Evolutionary conservation across 2,797 vertebrate genomes (phyloP), one percentile per base, ranked within the genome.

Genomic region (Aulostomus chinensis): DNA sequence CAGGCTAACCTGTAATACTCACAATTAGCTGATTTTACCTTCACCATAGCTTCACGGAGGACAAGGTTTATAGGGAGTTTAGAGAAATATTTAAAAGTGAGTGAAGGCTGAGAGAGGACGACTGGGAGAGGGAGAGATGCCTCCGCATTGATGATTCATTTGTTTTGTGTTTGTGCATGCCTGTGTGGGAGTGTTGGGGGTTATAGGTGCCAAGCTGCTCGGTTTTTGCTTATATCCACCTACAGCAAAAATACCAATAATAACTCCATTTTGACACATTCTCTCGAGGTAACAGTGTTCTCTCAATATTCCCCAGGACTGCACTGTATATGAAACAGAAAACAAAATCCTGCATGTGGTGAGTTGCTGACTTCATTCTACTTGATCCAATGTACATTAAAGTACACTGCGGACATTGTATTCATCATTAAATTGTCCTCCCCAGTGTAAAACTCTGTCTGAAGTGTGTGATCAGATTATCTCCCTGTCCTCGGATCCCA

Each of bases 331-430:
- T 72, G 97, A 99, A 90, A 98, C 96, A 1, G 97, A 99, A 74
- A 99, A 98, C 87, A 99, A 98, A 92, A 99, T 99, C 87, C 93
- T 98, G 73, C 93, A 98, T 79, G 97, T 99, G 94, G 97, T 98
- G 82, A 96, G 96, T 83, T 28, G 43, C 42, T 35, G 34, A 68
- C 58, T 58, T 69, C 12, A 13, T 58, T 32, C 25, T 20, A 31
- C 26, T 17, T 35, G 10, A 51, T 33, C 13, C 5, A 9, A 29
- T 65, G 38, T 13, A 34, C 51, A 42, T 50, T 0, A 49, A 18
- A n/a, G 42, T 6, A 7, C 13, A 33, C 11, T 9, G 46, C 51
- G 1, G 13, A 47, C 33, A 38, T 12, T 20, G 4, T 36, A 18
- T 52, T 80, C 15, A 38, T 31, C 32, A 31, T 17, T 35, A 9